Conservation (phyloP, 1,140 invertebrate genomes). For the Phthorimaea operculella region DNA sequence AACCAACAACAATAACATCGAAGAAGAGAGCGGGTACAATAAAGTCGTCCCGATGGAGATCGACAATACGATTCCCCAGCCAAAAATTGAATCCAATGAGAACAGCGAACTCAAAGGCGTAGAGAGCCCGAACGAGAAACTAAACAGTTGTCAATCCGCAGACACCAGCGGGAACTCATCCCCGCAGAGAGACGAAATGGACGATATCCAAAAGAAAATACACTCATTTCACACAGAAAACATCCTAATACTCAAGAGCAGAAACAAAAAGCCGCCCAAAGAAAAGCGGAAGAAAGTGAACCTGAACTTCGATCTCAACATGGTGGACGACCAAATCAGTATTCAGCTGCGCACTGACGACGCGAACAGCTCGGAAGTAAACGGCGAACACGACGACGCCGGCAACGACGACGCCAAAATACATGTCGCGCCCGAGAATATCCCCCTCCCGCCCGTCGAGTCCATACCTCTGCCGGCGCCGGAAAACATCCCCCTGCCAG, state of each 20-base stretch:
- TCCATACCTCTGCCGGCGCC: conserved; percentile 46
- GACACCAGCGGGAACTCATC: conserved; percentile 65
- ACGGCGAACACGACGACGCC: conserved; percentile 49
- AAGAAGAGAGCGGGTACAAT: conserved; percentile 48
- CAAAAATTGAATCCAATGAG: conserved; percentile 48
- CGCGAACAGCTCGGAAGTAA: conserved; percentile 36
- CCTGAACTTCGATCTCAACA: conserved; percentile 64
- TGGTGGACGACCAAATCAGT: conserved; percentile 66
- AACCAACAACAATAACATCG: conserved; percentile 49
- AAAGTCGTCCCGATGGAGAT: conserved; percentile 58
- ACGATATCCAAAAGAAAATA: conserved; percentile 71
- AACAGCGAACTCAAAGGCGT: conserved; percentile 36
- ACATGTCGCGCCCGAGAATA: conserved; percentile 51
- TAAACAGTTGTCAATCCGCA: conserved; percentile 54
- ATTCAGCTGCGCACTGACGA: conserved; percentile 59
- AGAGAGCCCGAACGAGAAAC: conserved; percentile 48
- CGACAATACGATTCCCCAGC: conserved; percentile 46
- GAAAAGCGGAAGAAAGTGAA: conserved; percentile 67
- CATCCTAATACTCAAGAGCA: conserved; percentile 69
- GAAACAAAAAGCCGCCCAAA: conserved; percentile 68
- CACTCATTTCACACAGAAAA: conserved; percentile 71
- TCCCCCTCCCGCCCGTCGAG: conserved; percentile 52
- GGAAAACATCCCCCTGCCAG: conserved; percentile 53
- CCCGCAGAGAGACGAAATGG: conserved; percentile 65
- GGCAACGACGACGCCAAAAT: conserved; percentile 33